Evolutionary conservation across 2,113 vertebrate species (phyloP).

Genomic region (Tupaia chinensis): DNA sequence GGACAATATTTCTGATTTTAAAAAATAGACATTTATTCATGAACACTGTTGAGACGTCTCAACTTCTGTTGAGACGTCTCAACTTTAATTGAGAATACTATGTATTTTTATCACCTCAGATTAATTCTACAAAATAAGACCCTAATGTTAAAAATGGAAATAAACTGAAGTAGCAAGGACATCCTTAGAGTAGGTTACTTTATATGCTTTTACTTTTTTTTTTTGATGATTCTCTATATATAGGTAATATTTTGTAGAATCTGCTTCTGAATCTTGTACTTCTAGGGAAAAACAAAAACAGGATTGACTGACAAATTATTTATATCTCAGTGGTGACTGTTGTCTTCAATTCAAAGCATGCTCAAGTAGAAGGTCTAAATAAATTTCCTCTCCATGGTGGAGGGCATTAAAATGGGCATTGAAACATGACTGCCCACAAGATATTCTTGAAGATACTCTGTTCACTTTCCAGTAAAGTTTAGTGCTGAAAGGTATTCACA

Average conservation of each 20-base stretch:
- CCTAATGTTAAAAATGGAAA: background rate
- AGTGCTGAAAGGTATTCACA: background rate
- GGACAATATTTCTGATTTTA: background rate
- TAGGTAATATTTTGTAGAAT: background rate
- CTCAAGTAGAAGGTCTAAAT: background rate
- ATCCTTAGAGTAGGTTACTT: background rate
- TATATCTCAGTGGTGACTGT: background rate
- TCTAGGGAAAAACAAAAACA: background rate
- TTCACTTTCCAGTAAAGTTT: background rate
- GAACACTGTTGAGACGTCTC: background rate
- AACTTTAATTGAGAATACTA: background rate
- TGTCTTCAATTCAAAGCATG: background rate
- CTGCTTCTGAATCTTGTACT: background rate
- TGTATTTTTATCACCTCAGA: constrained; percentile 9
- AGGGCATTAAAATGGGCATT: too few species aligned
- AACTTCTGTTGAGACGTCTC: background rate
- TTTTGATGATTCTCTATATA: background rate
- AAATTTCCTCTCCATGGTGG: too few species aligned
- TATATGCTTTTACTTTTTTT: too few species aligned
- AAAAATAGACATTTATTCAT: background rate
- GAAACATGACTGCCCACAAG: background rate
- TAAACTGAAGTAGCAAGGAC: background rate
- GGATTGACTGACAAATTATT: background rate
- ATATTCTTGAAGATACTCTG: background rate
- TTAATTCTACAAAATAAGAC: background rate